phyloP scores from a whole-genome alignment of 2,797 vertebrate genomes.

The Labeo calbasu region DNA sequence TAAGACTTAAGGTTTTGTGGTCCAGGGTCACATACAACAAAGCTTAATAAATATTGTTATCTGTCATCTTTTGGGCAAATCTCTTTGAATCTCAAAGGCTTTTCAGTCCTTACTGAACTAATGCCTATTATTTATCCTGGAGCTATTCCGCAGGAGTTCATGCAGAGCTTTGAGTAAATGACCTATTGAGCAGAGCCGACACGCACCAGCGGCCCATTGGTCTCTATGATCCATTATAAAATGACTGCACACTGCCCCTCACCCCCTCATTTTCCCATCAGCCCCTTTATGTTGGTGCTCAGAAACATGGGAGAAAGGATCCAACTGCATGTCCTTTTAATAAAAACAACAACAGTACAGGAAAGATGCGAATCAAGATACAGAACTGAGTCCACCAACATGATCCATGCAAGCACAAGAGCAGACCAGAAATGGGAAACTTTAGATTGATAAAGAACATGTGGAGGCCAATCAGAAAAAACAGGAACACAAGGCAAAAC shows the following conservation, averaged over 20 bases:
- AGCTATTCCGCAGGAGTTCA: constrained; percentile 18
- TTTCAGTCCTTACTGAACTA: constrained; percentile 17
- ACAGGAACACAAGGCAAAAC: not conserved
- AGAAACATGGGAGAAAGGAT: not conserved
- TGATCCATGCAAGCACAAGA: not conserved
- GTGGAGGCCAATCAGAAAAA: not conserved
- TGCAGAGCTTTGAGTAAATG: constrained; percentile 39
- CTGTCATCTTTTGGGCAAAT: constrained; percentile 21
- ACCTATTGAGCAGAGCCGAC: constrained; percentile 31
- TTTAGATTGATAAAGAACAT: too few relatives aligned
- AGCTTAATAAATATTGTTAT: not conserved
- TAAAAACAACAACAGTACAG: not conserved
- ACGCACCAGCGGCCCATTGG: constrained; percentile 1
- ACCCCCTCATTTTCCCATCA: not conserved
- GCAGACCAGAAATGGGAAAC: not conserved
- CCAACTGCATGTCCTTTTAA: not conserved
- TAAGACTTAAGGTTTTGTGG: too few relatives aligned
- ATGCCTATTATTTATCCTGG: constrained; percentile 34
- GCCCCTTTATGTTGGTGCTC: not conserved
- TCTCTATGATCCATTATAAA: constrained; percentile 18
- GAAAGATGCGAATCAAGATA: not conserved
- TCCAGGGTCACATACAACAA: not conserved
- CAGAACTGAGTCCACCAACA: too few relatives aligned
- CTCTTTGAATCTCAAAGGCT: constrained; percentile 5
- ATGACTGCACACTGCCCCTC: not conserved